phyloP scores from a whole-genome alignment of 1,140 invertebrate species.

The Heliconius congener region DNA sequence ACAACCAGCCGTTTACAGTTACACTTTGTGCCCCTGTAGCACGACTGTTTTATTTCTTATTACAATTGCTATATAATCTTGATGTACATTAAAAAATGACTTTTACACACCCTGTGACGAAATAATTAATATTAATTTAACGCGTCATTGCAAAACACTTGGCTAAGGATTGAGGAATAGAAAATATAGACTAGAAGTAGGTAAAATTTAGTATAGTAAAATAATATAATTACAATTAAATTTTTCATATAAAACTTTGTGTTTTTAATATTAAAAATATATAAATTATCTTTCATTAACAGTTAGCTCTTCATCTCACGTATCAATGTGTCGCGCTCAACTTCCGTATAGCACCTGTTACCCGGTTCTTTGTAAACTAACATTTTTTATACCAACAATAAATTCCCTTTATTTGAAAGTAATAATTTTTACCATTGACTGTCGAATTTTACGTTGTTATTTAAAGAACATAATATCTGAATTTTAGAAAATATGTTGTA shows the following conservation, averaged over 20 bases:
- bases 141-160: too few relatives aligned
- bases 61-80: too few relatives aligned
- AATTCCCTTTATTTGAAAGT: conserved; percentile 31
- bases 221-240: too few relatives aligned
- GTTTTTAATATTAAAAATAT: not conserved
- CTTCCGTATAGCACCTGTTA: conserved; percentile 35
- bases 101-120: too few relatives aligned
- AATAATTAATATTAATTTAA: too few relatives aligned
- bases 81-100: too few relatives aligned
- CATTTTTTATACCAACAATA: conserved; percentile 35
- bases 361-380: conserved; percentile 38
- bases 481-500: not conserved
- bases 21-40: too few relatives aligned
- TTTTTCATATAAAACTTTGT: not conserved
- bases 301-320: not conserved
- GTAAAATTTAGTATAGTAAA: too few relatives aligned
- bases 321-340: not conserved
- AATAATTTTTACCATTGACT: conserved; percentile 28
- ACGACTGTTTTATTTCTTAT: too few relatives aligned
- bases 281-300: not conserved
- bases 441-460: not conserved
- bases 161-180: too few relatives aligned
- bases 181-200: too few relatives aligned
- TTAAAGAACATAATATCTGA: not conserved
- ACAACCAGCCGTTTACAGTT: too few relatives aligned